A percentile compares a stretch with the other conserved stretches of the same genome.
Evolutionary conservation across 2,888 invertebrate genomes (phyloP).

Genomic region (Diarsia dahlii): DNA sequence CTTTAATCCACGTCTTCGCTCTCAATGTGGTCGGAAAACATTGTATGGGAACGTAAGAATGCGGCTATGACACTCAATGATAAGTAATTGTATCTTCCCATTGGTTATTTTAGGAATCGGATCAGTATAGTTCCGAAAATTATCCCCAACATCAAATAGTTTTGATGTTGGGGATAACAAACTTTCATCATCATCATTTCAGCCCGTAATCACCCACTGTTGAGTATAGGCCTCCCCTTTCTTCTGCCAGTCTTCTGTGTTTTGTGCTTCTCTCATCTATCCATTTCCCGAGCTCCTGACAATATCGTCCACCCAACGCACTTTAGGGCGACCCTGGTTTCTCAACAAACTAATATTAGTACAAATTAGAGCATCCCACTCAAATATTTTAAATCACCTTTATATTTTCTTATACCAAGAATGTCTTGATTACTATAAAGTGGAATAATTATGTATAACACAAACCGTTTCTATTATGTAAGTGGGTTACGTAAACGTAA

Average conservation of each 20-base stretch:
- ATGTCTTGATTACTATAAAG: slow-evolving; percentile 3
- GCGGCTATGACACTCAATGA: not conserved
- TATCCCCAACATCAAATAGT: not conserved
- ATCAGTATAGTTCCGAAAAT: not conserved
- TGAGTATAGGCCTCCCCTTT: too few species aligned
- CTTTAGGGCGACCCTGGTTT: too few species aligned
- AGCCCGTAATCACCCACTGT: too few species aligned
- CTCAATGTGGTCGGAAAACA: too few species aligned
- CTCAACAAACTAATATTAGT: not conserved
- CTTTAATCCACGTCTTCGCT: not conserved
- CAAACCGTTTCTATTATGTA: slow-evolving; percentile 8
- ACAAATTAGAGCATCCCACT: not conserved
- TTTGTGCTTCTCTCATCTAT: too few species aligned
- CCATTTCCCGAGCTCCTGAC: too few species aligned
- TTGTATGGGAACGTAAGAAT: not conserved
- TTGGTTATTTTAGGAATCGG: not conserved
- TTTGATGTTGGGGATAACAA: too few species aligned
- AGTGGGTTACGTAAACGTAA: slow-evolving; percentile 32
- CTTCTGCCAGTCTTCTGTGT: too few species aligned
- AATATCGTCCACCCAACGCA: too few species aligned
- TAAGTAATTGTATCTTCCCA: not conserved
- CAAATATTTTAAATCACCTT: not conserved
- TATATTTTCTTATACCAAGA: not conserved
- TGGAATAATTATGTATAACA: slow-evolving; percentile 5
- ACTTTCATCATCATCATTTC: too few species aligned